Evolutionary conservation across 1,140 invertebrate genomes (phyloP), one percentile per base, ranked within the genome.

Genomic region (Drosophila gunungcola): DNA sequence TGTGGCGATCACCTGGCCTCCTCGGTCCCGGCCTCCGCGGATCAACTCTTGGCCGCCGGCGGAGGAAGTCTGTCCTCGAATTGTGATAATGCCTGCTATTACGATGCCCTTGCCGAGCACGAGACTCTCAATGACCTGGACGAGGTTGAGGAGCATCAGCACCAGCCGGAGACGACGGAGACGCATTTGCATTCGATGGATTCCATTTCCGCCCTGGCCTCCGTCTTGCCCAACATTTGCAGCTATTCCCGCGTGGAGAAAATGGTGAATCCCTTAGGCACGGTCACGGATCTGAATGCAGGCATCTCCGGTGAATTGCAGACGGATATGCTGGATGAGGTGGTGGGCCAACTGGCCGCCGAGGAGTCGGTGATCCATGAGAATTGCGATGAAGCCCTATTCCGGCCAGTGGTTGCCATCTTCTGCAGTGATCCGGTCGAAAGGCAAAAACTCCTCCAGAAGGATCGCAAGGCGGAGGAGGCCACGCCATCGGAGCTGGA

Each of bases 221-320:
- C 73, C 4, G 89, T 75, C 0, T 36, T 91, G 68, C 89, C 90
- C 48, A 91, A 91, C 64, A 90, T 91, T 10, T 91, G 81, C 36
- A 89, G 83, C 62, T 91, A 39, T n/a, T 42, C 68, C 3, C 76
- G 60, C 3, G 77, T 92, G 7, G 91, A 92, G 69, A 92, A 95
- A 93, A 94, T 96, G 75, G 95, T 96, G 80, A 96, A 95, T 94
- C 95, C 95, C 32, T 80, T 95, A 86, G 95, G 95, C 79, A 95
- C 95, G 34, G 95, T 96, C 52, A 92, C 92, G 39, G 92, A 93
- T 74, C 93, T 93, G 36, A 91, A 79, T 69, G 92, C 91, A 1
- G 84, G 90, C 25, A 77, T 85, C 12, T 92, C 91, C 60, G 90
- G 90, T 12, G 93, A 95, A 36, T 93, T 93, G 57, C 94, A 95